Conservation (phyloP, 2,888 invertebrate genomes). For the Apamea epomidion region DNA sequence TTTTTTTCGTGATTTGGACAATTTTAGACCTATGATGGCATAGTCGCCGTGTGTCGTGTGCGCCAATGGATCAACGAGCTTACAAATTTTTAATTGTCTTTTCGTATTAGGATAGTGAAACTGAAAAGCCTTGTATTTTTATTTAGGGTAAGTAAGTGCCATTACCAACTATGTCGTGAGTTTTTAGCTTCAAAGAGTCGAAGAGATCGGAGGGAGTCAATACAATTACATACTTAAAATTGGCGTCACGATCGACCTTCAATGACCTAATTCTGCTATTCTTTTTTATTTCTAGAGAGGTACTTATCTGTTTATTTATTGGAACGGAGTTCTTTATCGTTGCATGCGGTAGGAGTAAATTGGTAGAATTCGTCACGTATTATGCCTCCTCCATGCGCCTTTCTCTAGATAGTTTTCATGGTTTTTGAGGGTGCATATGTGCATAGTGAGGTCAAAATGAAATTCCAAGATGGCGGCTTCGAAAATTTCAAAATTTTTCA, state of each 20-base stretch:
- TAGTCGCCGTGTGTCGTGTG: too few relatives aligned
- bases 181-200: constrained; percentile 16
- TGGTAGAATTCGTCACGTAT: background rate
- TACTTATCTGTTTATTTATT: background rate
- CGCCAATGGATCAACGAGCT: background rate
- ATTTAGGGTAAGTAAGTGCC: background rate
- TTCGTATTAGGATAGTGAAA: background rate
- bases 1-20: too few relatives aligned
- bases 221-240: constrained; percentile 36
- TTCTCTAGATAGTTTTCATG: background rate
- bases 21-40: too few relatives aligned
- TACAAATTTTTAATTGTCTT: background rate
- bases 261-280: background rate
- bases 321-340: background rate
- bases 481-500: too few relatives aligned
- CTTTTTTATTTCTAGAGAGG: background rate
- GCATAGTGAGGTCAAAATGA: background rate
- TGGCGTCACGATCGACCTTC: constrained; percentile 19
- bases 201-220: constrained; percentile 10
- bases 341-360: too few relatives aligned
- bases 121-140: background rate
- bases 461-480: background rate
- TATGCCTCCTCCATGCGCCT: background rate
- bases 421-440: background rate
- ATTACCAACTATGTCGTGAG: background rate